Evolutionary conservation across 2,888 invertebrate species (phyloP), one percentile per base, ranked within the genome.

Genomic region (Apamea anceps): DNA sequence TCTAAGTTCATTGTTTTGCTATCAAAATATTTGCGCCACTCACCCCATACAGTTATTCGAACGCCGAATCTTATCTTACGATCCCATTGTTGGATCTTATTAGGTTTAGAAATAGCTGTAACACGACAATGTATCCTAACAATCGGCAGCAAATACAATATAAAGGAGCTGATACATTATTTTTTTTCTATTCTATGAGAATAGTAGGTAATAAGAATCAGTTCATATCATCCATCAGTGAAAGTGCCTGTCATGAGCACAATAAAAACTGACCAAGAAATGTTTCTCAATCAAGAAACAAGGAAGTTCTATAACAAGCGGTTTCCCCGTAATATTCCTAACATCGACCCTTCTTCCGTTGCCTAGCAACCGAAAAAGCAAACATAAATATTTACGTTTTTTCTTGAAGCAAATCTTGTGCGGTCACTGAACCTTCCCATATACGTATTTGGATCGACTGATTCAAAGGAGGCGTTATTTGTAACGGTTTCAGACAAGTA

Each of bases 321-420:
- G 25, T 42, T 80, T 77, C 75, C 63, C 15, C 48, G 60, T 80
- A 63, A 76, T 70, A 86, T 77, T 81, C 65, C 75, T 67, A 75
- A 67, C 37, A 72, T 78, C 77, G 71, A 51, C 86, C 89, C 87
- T 84, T 78, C 77, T 80, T 73, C 67, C 74, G 92, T 93, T 90
- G 87, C 93, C 75, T 84, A 79, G 92, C 90, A 91, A 91, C 92
- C 62, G 82, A 73, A 68, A 75, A 81, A 79, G 80, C 88, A 92
- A 93, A 93, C 91, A 92, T 91, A 92, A 92, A 93, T 91, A 93
- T 91, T 91, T 90, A 87, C 82, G 68, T 81, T 86, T 90, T 90
- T 89, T 88, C 88, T 83, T 80, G 76, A 87, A 88, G 82, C 79
- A 85, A 91, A 85, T 82, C 82, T 66, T 80, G 63, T 77, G 62